A percentile compares a stretch with the other conserved stretches of the same genome.
phyloP scores from a whole-genome alignment of 2,888 invertebrate genomes.

The Gastracanthus pulcherrimus region DNA sequence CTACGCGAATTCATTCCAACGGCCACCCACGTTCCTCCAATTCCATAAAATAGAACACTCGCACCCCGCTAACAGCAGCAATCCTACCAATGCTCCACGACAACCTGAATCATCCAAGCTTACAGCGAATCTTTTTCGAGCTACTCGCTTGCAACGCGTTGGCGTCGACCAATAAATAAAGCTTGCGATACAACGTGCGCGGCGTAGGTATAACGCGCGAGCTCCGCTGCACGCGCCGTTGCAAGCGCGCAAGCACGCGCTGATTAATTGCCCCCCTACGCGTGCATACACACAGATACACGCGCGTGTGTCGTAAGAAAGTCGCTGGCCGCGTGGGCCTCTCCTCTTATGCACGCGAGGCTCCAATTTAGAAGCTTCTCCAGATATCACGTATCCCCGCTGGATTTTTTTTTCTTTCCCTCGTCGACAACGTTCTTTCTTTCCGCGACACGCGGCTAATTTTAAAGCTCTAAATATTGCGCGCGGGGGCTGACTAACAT shows the following conservation, averaged over 20 bases:
- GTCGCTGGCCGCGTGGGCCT: too few relatives aligned
- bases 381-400: background rate
- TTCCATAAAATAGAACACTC: too few relatives aligned
- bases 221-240: background rate
- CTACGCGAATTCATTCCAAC: too few relatives aligned
- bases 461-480: conserved; percentile 61
- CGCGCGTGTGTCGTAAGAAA: background rate
- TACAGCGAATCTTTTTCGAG: background rate
- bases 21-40: too few relatives aligned
- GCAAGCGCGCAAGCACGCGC: too few relatives aligned
- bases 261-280: conserved; percentile 23
- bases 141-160: too few relatives aligned
- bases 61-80: too few relatives aligned
- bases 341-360: too few relatives aligned
- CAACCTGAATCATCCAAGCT: background rate
- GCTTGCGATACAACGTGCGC: background rate
- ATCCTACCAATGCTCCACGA: too few relatives aligned
- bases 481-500: conserved; percentile 54
- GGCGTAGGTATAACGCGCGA: too few relatives aligned
- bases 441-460: conserved; percentile 32
- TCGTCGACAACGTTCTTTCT: background rate
- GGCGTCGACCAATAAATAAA: background rate
- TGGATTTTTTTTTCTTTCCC: conserved; percentile 5
- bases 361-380: conserved; percentile 14
- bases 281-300: background rate